Conservation (phyloP, 2,113 vertebrate genomes). For the Nerophis ophidion region DNA sequence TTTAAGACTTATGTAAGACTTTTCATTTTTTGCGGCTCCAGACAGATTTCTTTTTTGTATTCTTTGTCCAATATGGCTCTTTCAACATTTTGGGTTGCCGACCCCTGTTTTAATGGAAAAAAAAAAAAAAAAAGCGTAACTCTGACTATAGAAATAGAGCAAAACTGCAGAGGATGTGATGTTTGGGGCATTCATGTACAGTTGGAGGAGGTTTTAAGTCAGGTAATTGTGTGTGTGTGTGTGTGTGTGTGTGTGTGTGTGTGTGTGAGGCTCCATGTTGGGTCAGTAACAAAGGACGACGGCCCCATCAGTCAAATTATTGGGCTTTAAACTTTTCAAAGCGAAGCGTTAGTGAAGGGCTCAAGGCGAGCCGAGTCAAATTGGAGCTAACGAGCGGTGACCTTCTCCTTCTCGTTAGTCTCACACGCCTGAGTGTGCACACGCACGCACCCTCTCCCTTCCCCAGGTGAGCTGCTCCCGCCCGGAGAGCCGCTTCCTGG, state of each 20-base stretch:
- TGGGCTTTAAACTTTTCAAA: slow-evolving; percentile 38
- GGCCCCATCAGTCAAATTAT: slow-evolving; percentile 32
- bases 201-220: background rate
- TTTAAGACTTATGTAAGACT: no score
- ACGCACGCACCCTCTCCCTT: slow-evolving; percentile 9
- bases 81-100: no score
- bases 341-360: slow-evolving; percentile 38
- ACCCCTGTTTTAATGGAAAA: no score
- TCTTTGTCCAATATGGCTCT: no score
- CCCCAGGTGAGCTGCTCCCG: slow-evolving; percentile 43
- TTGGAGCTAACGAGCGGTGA: slow-evolving; percentile 51
- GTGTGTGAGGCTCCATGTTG: background rate
- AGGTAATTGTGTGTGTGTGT: slow-evolving; percentile 17
- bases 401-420: slow-evolving; percentile 10
- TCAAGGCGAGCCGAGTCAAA: slow-evolving; percentile 39
- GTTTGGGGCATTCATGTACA: no score
- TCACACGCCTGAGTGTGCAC: background rate
- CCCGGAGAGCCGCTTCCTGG: slow-evolving; percentile 42
- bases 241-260: slow-evolving; percentile 1
- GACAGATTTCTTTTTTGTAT: no score
- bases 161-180: no score
- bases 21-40: no score
- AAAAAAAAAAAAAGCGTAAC: no score
- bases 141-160: no score
- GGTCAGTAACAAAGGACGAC: slow-evolving; percentile 12